Evolutionary conservation across 1,140 invertebrate genomes (phyloP), one percentile per base, ranked within the genome.

Genomic region (Heliconius melpomene): DNA sequence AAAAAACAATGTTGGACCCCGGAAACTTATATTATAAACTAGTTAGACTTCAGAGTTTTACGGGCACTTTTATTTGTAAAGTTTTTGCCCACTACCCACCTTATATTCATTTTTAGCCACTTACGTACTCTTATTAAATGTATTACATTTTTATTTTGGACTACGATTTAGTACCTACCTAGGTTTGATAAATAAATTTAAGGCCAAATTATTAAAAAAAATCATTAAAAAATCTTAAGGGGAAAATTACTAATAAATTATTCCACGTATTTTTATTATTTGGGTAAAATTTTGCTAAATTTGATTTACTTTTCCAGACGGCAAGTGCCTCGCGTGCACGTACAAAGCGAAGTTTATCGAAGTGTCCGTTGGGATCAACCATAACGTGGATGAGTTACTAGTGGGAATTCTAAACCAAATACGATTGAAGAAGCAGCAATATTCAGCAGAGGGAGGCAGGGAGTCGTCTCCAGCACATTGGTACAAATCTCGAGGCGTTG

Each of bases 341-440:
- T 98, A 97, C 90, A 96, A 97, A 72, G 97, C 97, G 32, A 98
- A 98, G 92, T 98, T 98, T 94, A 97, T 98, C 71, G 98, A 98
- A 93, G 97, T 98, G 52, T 98, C 98, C 7, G 98, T 98, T 18
- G 98, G 97, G 16, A 98, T 98, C 86, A 98, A 98, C 94, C 97
- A 98, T 94, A 98, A 98, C 86, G 97, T 98, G 32, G 98, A 98
- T 93, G 97, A 98, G 84, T 95, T 98, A 0, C 95, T 98, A 7
- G 98, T 98, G 18, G 97, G 93, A 6, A 93, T 94, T 29, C 85
- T 94, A 3, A 93, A 96, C 85, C 98, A 98, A 92, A 98, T 98
- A 77, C 95, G 97, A 20, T 91, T 98, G 74, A 97, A 97, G 90
- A 95, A 95, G 83, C 96, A 96, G 83, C 96, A 97, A 77, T 95